Evolutionary conservation across 2,113 vertebrate genomes (phyloP), one percentile per base, ranked within the genome.

Genomic region (Barbus barbus): DNA sequence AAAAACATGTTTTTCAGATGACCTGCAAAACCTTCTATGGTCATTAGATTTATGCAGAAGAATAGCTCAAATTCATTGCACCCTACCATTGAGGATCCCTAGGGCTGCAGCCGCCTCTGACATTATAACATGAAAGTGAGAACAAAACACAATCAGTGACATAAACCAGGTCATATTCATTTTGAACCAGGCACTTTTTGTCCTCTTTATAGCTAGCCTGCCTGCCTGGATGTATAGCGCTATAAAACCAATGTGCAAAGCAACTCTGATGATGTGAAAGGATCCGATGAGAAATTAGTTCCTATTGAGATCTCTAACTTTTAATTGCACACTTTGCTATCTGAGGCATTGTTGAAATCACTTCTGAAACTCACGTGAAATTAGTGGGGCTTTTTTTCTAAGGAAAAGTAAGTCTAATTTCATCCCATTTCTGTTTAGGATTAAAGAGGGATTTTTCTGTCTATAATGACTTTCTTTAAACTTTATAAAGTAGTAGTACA

Each of bases 1-100:
- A 24, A 67, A 51, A 65, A 11, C 12, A n/a, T n/a, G n/a, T n/a
- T n/a, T n/a, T n/a, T n/a, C n/a, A 5, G 46, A 48, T 48, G 46
- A 48, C 24, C 65, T 69, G 8, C 31, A 69, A 11, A 69, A 11
- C 31, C 36, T 72, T 72, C 2, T 24, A n/a, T 16, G n/a, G 22
- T 44, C 3, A 12, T 24, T 46, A 26, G n/a, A 73, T 44, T 44
- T 14, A 44, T 73, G n/a, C 24, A 22, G 31, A 78, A 61, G 3
- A 0, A 26, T 4, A 63, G 60, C 26, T 65, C 8, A 5, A 22
- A 31, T 28, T 53, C 13, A 31, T 20, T 46, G 18, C 8, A 26
- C 22, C 87, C 9, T 84, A 88, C 89, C 85, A 74, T 8, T 82
- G 26, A 74, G 5, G 36, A 74, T 61, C 14, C 20, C n/a, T 33